These are phyloP conservation scores for Galeruca laticollis DNA, from an alignment of 2,888 invertebrate genomes.

Conservation along the genomic window DNA sequence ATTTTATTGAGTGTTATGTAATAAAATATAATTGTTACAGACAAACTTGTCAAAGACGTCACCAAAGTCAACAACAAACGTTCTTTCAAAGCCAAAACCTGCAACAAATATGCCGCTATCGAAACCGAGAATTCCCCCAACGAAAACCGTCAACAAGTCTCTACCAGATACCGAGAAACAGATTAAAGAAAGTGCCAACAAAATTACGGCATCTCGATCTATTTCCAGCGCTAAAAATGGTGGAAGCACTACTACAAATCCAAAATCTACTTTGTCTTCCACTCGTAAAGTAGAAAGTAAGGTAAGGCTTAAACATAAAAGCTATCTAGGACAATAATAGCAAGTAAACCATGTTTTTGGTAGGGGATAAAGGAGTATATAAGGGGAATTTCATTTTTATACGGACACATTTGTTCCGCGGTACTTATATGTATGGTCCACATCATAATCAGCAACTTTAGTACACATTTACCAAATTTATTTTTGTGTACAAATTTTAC, in stretches of 20 bases:
- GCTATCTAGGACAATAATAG: background rate
- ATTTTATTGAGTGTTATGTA: no score
- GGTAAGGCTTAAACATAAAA: conserved; percentile 44
- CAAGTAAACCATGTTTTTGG: no score
- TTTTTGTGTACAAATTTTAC: no score
- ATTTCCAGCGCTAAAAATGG: conserved; percentile 54
- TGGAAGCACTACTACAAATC: conserved; percentile 48
- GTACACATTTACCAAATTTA: no score
- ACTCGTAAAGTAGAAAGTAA: conserved; percentile 60
- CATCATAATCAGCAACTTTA: no score
- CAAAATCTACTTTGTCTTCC: conserved; percentile 8
- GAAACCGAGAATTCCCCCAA: conserved; percentile 54
- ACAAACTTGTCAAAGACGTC: conserved; percentile 28
- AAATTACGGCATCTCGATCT: conserved; percentile 66
- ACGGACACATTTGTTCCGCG: no score
- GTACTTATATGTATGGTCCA: no score
- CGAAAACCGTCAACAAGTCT: conserved; percentile 52
- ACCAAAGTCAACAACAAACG: conserved; percentile 36
- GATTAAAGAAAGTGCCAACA: conserved; percentile 78
- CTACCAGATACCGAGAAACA: conserved; percentile 69
- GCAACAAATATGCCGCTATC: conserved; percentile 46
- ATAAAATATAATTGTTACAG: conserved; percentile 11
- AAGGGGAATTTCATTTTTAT: no score
- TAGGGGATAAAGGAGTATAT: no score
- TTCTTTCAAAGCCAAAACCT: conserved; percentile 51